A percentile compares a stretch with the other conserved stretches of the same genome.
Conservation (phyloP, 2,113 vertebrate species). For the Podarcis raffonei region DNA sequence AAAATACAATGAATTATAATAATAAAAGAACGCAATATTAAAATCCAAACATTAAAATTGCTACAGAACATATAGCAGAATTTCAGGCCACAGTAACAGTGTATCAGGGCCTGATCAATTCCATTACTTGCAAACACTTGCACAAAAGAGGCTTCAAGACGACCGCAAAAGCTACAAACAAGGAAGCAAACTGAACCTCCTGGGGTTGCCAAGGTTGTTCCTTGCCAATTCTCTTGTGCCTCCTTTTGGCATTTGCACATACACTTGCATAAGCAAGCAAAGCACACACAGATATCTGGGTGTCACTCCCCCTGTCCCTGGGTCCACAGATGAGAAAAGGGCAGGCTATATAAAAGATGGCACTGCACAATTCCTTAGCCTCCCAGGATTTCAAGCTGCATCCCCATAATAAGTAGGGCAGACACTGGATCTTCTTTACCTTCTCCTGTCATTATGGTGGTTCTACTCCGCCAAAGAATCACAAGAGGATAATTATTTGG, state of each 20-base stretch:
- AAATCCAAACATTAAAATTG: no score
- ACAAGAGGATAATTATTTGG: neutral
- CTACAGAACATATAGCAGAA: no score
- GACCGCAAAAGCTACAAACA: no score
- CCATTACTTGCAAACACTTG: no score
- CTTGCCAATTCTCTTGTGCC: neutral
- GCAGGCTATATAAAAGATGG: neutral
- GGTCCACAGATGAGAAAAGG: neutral
- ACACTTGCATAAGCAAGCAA: neutral
- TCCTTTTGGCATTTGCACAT: neutral
- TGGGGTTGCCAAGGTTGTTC: no score
- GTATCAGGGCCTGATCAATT: no score
- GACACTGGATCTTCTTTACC: neutral
- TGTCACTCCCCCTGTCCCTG: neutral
- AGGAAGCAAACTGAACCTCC: no score
- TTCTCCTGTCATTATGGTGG: neutral
- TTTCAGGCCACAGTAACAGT: no score
- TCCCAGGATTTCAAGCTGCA: neutral
- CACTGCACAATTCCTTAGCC: neutral
- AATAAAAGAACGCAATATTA: no score
- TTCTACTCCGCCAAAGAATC: neutral
- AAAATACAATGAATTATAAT: no score
- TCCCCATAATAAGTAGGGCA: neutral
- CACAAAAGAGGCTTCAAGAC: no score
- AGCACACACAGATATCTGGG: neutral